Conservation (phyloP, 2,113 vertebrate species). For the Tylochromis polylepis region DNA sequence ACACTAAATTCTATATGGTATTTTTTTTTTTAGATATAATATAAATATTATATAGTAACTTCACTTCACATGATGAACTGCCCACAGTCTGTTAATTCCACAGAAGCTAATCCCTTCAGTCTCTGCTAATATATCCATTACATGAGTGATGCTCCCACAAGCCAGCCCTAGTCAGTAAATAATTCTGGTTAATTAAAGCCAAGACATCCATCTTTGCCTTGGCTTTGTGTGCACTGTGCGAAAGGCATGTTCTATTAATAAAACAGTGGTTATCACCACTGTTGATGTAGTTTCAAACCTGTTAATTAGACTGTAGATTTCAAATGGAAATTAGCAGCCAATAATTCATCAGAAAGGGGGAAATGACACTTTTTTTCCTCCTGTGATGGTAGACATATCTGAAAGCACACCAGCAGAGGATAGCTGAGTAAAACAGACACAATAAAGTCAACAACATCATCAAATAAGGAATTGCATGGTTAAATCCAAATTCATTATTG, state of each 20-base stretch:
- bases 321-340: constrained; percentile 44
- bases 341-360: constrained; percentile 42
- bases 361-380: constrained; percentile 10
- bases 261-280: constrained; percentile 59
- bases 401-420: not conserved
- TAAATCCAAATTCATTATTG: not conserved
- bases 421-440: not conserved
- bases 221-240: constrained; percentile 54
- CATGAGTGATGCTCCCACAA: constrained; percentile 71
- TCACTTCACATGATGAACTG: constrained; percentile 52
- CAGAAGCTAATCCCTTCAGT: constrained; percentile 66
- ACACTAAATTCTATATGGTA: not conserved
- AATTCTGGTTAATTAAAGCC: constrained; percentile 75
- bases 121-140: constrained; percentile 75
- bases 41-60: constrained; percentile 27
- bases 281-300: constrained; percentile 58
- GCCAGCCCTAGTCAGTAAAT: constrained; percentile 68
- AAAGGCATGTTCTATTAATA: constrained; percentile 69
- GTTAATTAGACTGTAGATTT: constrained; percentile 64
- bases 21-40: constrained; percentile 4
- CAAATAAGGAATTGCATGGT: not conserved
- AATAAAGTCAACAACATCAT: not conserved
- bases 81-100: constrained; percentile 63
- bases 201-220: constrained; percentile 68
- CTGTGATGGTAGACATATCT: not conserved